Evolutionary conservation across 1,140 invertebrate species (phyloP).

Genomic region (Apis laboriosa): DNA sequence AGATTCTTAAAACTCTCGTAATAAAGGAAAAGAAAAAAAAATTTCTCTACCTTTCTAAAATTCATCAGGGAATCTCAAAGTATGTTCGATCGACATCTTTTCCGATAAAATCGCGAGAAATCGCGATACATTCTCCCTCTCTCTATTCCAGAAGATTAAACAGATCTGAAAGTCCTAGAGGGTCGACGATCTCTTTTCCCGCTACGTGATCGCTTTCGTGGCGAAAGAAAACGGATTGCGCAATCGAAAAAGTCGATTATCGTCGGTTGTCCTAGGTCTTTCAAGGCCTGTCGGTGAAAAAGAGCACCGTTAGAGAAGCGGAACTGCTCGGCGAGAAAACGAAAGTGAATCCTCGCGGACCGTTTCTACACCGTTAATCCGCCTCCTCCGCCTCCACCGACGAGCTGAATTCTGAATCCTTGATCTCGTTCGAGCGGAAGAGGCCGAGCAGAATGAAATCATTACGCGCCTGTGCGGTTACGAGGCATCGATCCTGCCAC

Average conservation of each 20-base stretch:
- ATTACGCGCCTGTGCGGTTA: conserved; percentile 13
- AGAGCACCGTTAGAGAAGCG: conserved; percentile 32
- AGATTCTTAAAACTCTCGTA: no score
- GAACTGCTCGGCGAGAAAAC: conserved; percentile 20
- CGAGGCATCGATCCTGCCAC: neutral
- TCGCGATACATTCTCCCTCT: neutral
- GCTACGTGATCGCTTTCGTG: conserved; percentile 28
- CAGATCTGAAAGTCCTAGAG: no score
- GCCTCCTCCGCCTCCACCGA: neutral
- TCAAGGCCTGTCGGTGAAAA: conserved; percentile 23
- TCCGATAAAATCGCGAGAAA: conserved; percentile 7
- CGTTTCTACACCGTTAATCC: conserved; percentile 32
- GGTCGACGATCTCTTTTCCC: no score
- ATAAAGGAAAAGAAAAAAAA: no score
- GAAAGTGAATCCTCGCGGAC: conserved; percentile 31
- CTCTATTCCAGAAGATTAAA: conserved; percentile 13
- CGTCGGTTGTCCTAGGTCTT: conserved; percentile 32
- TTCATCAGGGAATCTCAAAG: neutral
- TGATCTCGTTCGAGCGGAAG: conserved; percentile 30
- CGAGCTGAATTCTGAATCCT: conserved; percentile 19
- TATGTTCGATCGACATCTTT: neutral
- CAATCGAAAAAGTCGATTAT: conserved; percentile 22
- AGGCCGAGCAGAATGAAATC: conserved; percentile 15
- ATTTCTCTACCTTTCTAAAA: no score
- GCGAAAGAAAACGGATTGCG: conserved; percentile 3